These are phyloP conservation scores for Brachypalpus laphriformis DNA, from an alignment of 2,888 invertebrate genomes.

Conservation along the genomic window DNA sequence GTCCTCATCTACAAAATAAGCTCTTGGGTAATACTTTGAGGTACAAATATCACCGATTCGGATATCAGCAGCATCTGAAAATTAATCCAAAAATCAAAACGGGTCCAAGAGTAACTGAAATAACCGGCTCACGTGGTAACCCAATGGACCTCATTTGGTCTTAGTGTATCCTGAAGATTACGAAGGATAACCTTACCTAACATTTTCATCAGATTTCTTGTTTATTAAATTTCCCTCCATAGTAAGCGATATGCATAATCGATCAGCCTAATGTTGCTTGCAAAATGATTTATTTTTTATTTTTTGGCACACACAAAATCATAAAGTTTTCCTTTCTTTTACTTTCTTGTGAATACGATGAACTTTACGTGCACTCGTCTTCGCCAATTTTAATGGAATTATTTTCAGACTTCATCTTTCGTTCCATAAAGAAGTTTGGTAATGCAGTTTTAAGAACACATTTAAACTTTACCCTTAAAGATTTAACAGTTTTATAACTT, in stretches of 20 bases:
- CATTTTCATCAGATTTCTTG: too few relatives aligned
- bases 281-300: neutral
- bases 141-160: too few relatives aligned
- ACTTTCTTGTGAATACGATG: neutral
- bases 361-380: slow-evolving; percentile 35
- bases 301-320: neutral
- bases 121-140: too few relatives aligned
- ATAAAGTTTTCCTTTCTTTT: neutral
- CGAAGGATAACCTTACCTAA: too few relatives aligned
- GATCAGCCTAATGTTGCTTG: slow-evolving; percentile 36
- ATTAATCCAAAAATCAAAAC: too few relatives aligned
- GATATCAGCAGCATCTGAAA: too few relatives aligned
- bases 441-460: slow-evolving; percentile 49
- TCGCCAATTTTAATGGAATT: slow-evolving; percentile 41
- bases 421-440: slow-evolving; percentile 7
- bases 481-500: slow-evolving; percentile 11
- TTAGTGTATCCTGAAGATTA: too few relatives aligned
- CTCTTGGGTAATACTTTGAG: too few relatives aligned
- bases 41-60: too few relatives aligned
- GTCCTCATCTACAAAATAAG: too few relatives aligned
- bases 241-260: slow-evolving; percentile 1
- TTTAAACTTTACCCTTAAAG: slow-evolving; percentile 55
- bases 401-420: slow-evolving; percentile 20
- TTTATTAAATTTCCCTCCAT: too few relatives aligned
- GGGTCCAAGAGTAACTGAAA: too few relatives aligned